Evolutionary conservation across 2,797 vertebrate genomes (phyloP).

Genomic region (Rhinophrynus dorsalis): DNA sequence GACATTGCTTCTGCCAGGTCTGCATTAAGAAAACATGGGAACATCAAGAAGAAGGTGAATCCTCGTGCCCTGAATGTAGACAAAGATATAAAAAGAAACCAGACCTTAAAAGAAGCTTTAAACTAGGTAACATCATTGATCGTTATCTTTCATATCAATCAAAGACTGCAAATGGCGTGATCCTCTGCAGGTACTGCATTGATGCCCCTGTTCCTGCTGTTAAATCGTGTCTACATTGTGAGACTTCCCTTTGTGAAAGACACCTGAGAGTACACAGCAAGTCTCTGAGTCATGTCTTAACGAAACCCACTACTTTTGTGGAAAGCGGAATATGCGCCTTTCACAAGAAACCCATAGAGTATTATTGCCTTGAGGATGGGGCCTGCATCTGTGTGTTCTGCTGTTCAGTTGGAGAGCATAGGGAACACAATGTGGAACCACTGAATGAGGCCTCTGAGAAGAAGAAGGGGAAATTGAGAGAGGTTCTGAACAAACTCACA

Average conservation of each 20-base stretch:
- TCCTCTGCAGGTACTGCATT: constrained; percentile 64
- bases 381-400: constrained; percentile 63
- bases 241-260: constrained; percentile 64
- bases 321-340: constrained; percentile 49
- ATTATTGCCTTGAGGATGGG: constrained; percentile 66
- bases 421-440: constrained; percentile 65
- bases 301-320: constrained; percentile 46
- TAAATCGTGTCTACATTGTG: constrained; percentile 69
- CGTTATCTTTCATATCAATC: no score
- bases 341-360: constrained; percentile 61
- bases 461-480: no score
- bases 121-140: no score
- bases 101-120: no score
- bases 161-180: no score
- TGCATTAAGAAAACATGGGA: no score
- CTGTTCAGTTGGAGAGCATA: constrained; percentile 61
- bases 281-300: constrained; percentile 56
- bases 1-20: constrained; percentile 69
- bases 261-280: constrained; percentile 67
- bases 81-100: no score
- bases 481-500: not conserved
- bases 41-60: no score
- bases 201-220: constrained; percentile 43
- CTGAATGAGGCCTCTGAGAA: constrained; percentile 65
- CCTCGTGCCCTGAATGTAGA: no score